These are phyloP conservation scores for Enteromius unitaeniatus DNA, from an alignment of 2,797 vertebrate genomes.

Conservation along the genomic window DNA sequence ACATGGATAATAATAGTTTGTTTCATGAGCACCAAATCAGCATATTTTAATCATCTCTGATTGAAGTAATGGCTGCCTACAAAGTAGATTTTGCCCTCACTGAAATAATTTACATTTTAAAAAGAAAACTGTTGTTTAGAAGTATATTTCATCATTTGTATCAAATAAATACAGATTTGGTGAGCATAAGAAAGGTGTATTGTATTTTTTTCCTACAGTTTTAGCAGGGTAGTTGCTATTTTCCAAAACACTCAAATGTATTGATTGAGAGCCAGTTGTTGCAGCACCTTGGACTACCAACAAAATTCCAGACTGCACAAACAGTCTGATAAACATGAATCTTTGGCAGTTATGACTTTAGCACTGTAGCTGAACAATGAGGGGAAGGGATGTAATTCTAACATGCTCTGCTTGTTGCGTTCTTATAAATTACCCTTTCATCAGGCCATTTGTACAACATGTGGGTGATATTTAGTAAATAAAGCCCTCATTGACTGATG, in stretches of 20 bases:
- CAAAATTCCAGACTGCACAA: conserved; percentile 56
- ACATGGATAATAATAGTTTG: not conserved
- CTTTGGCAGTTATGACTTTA: conserved; percentile 68
- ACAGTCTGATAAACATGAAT: conserved; percentile 69
- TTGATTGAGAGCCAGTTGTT: conserved; percentile 50
- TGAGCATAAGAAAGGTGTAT: not conserved
- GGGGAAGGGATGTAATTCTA: conserved; percentile 53
- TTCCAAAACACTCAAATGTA: conserved; percentile 44
- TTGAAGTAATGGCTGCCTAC: not conserved
- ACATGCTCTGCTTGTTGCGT: conserved; percentile 50
- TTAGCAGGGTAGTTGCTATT: conserved; percentile 33
- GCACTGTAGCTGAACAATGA: conserved; percentile 58
- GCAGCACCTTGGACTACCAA: conserved; percentile 46
- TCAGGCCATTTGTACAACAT: conserved; percentile 58
- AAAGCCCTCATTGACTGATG: conserved; percentile 61
- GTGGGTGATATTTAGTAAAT: conserved; percentile 63
- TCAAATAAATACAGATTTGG: not conserved
- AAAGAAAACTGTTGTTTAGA: not conserved
- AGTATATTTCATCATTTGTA: not conserved
- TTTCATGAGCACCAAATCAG: not conserved
- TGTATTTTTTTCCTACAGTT: not conserved
- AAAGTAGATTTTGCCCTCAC: not conserved
- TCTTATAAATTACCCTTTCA: conserved; percentile 63
- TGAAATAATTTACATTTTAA: not conserved
- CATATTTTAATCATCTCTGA: not conserved